Conservation (phyloP, 2,113 vertebrate species). For the Gobius niger region DNA sequence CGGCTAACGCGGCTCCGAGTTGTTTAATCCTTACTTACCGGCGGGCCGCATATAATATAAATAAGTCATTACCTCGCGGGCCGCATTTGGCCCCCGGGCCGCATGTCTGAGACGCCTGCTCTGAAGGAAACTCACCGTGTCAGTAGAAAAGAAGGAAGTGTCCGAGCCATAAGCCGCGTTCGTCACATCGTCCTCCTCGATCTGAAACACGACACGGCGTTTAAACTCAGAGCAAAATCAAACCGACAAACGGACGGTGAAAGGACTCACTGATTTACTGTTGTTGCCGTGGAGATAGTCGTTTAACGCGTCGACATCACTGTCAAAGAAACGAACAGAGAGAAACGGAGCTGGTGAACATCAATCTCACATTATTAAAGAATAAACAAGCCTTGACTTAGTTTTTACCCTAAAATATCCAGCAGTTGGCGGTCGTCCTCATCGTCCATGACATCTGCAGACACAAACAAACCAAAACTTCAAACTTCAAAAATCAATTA, state of each 20-base stretch:
- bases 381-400: too few species aligned
- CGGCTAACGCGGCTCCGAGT: too few species aligned
- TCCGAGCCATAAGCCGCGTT: slow-evolving; percentile 89
- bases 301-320: slow-evolving; percentile 95
- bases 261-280: slow-evolving; percentile 91
- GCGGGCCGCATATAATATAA: too few species aligned
- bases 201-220: slow-evolving; percentile 48
- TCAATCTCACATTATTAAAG: background rate
- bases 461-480: background rate
- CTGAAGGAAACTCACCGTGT: slow-evolving; percentile 89
- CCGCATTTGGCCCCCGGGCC: too few species aligned
- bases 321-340: slow-evolving; percentile 56
- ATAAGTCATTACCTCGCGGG: too few species aligned
- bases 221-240: background rate
- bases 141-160: slow-evolving; percentile 89
- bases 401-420: slow-evolving; percentile 97
- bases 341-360: background rate
- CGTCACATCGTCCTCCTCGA: slow-evolving; percentile 88
- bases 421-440: slow-evolving; percentile 98
- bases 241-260: background rate
- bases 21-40: too few species aligned
- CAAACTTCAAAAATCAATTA: background rate
- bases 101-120: too few species aligned
- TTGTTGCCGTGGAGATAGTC: slow-evolving; percentile 96
- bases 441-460: slow-evolving; percentile 99